A percentile compares a stretch with the other conserved stretches of the same genome.
phyloP scores from a whole-genome alignment of 2,797 vertebrate species.

The Cynodonichthys magdalenae region DNA sequence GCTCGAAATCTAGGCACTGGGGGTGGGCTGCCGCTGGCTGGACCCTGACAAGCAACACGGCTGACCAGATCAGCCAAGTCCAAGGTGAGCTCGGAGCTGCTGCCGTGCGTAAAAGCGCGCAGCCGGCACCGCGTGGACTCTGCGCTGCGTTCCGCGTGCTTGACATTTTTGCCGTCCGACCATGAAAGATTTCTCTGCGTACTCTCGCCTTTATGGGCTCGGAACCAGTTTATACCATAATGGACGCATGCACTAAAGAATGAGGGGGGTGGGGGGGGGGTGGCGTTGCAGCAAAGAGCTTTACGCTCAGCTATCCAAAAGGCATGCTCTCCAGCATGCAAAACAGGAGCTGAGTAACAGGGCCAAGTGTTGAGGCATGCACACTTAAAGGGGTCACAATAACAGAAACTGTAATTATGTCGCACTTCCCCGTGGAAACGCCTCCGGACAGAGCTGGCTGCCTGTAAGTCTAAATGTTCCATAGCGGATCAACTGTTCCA shows the following conservation, averaged over 20 bases:
- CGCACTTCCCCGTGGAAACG: slow-evolving; percentile 22
- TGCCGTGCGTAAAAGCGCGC: slow-evolving; percentile 45
- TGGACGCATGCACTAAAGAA: slow-evolving; percentile 11
- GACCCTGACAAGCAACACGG: slow-evolving; percentile 23
- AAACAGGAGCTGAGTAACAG: not conserved
- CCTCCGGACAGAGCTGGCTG: slow-evolving; percentile 18
- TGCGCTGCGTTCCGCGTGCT: slow-evolving; percentile 34
- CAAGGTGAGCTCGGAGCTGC: not conserved
- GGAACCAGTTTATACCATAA: not conserved
- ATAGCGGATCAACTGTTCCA: slow-evolving; percentile 16
- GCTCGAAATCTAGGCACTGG: slow-evolving; percentile 87
- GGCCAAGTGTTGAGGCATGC: slow-evolving; percentile 25
- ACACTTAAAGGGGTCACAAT: slow-evolving; percentile 18
- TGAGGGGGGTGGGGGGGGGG: not conserved
- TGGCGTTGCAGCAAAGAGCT: not conserved
- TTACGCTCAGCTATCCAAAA: slow-evolving; percentile 4
- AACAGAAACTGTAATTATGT: slow-evolving; percentile 58
- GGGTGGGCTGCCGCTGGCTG: slow-evolving; percentile 77
- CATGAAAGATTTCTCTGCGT: slow-evolving; percentile 17
- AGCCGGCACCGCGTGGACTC: slow-evolving; percentile 19
- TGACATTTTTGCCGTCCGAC: slow-evolving; percentile 65
- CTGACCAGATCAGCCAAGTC: not conserved
- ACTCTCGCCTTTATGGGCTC: slow-evolving; percentile 48
- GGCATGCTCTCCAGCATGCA: not conserved
- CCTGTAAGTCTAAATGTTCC: not conserved